Conservation (phyloP, 2,888 invertebrate genomes). For the Hirtodrosophila confusa region DNA sequence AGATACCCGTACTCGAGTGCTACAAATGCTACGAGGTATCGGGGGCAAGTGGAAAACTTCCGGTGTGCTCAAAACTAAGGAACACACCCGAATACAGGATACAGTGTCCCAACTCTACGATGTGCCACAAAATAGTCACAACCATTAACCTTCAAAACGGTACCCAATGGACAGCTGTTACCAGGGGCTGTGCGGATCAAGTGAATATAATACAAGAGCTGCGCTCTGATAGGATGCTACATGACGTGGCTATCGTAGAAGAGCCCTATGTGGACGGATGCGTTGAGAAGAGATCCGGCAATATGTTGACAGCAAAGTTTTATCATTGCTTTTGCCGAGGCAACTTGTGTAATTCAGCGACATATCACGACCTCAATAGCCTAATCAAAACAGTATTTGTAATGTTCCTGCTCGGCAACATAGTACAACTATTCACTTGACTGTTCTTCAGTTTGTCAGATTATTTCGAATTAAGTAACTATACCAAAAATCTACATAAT, state of each 20-base stretch:
- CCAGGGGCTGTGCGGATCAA: conserved; percentile 50
- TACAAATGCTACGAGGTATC: conserved; percentile 19
- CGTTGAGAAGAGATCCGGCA: neutral
- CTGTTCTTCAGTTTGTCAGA: conserved; percentile 20
- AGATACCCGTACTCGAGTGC: conserved; percentile 26
- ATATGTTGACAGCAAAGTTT: conserved; percentile 1
- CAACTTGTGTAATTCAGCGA: conserved; percentile 47
- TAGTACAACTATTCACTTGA: conserved; percentile 14
- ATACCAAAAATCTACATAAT: neutral
- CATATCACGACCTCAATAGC: conserved; percentile 12
- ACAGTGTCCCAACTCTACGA: conserved; percentile 52
- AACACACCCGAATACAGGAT: conserved; percentile 10
- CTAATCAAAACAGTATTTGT: conserved; percentile 3
- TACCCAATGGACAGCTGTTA: neutral
- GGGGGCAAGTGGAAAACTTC: neutral
- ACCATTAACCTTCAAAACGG: conserved; percentile 10
- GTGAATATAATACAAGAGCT: neutral
- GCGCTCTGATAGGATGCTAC: neutral
- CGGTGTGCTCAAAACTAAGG: conserved; percentile 17
- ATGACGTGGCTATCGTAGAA: neutral
- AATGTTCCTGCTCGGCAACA: conserved; percentile 26
- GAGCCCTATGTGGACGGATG: conserved; percentile 50
- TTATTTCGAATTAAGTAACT: conserved; percentile 10
- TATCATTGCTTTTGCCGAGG: conserved; percentile 45
- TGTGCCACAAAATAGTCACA: conserved; percentile 39